Conservation (phyloP, 2,888 invertebrate genomes). For the Rotaria sp. region DNA sequence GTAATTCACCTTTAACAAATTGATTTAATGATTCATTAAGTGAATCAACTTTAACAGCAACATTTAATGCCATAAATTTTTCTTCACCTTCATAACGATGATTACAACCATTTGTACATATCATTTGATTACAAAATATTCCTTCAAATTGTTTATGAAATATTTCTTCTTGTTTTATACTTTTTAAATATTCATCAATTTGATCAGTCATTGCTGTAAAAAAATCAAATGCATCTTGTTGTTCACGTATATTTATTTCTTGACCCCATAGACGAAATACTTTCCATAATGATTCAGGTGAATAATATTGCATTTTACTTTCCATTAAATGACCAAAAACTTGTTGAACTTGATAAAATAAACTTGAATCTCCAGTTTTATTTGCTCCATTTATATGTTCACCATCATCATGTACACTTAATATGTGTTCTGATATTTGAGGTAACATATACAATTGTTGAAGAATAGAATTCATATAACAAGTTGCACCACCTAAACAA, state of each 20-base stretch:
- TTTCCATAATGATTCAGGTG: slow-evolving; percentile 58
- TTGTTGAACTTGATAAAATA: slow-evolving; percentile 58
- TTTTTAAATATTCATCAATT: slow-evolving; percentile 58
- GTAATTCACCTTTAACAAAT: slow-evolving; percentile 59
- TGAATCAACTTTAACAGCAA: slow-evolving; percentile 57
- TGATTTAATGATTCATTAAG: slow-evolving; percentile 58
- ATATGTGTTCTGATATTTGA: slow-evolving; percentile 55
- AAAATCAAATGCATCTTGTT: slow-evolving; percentile 60
- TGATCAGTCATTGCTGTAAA: slow-evolving; percentile 59
- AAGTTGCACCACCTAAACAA: slow-evolving; percentile 56
- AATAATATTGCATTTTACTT: slow-evolving; percentile 57
- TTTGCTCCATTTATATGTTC: neutral
- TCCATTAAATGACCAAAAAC: slow-evolving; percentile 58
- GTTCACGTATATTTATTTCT: slow-evolving; percentile 59
- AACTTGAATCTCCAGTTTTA: slow-evolving; percentile 44
- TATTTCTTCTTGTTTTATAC: slow-evolving; percentile 54
- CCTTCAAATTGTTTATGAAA: slow-evolving; percentile 58
- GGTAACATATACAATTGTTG: slow-evolving; percentile 59
- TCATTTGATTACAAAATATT: slow-evolving; percentile 59
- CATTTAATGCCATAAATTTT: slow-evolving; percentile 57
- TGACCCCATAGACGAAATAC: slow-evolving; percentile 58
- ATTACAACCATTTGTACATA: slow-evolving; percentile 58
- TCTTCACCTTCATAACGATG: slow-evolving; percentile 59
- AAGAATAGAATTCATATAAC: slow-evolving; percentile 60
- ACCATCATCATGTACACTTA: slow-evolving; percentile 53